Evolutionary conservation across 2,113 vertebrate species (phyloP).

Genomic region (Ardeotis arabs): DNA sequence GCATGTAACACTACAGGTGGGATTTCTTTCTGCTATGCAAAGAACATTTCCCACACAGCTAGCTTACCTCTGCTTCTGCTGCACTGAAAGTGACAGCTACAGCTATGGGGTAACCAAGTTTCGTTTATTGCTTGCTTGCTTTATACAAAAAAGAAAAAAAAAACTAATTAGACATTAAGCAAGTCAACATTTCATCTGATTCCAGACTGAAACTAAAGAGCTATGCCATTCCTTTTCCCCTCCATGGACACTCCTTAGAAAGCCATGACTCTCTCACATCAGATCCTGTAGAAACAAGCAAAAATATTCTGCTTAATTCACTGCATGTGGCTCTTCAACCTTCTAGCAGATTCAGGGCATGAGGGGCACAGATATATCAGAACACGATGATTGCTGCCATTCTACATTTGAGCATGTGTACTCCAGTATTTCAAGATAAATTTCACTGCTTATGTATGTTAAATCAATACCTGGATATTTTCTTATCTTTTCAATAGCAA

Average conservation of each 20-base stretch:
- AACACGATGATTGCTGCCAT: fast-evolving
- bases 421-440: background rate
- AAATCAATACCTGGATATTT: background rate
- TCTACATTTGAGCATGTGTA: background rate
- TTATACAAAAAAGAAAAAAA: background rate
- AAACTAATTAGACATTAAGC: background rate
- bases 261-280: background rate
- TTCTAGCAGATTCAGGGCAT: background rate
- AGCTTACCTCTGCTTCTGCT: background rate
- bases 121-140: background rate
- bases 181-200: background rate
- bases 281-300: background rate
- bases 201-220: background rate
- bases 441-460: background rate
- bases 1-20: background rate
- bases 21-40: background rate
- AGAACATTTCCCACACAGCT: background rate
- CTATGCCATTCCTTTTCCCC: background rate
- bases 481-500: background rate
- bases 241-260: fast-evolving
- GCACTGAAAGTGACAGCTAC: background rate
- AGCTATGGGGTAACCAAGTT: background rate
- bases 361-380: background rate
- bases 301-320: background rate
- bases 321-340: background rate